Evolutionary conservation across 1,140 invertebrate genomes (phyloP).

Genomic region (Drosophila miranda): DNA sequence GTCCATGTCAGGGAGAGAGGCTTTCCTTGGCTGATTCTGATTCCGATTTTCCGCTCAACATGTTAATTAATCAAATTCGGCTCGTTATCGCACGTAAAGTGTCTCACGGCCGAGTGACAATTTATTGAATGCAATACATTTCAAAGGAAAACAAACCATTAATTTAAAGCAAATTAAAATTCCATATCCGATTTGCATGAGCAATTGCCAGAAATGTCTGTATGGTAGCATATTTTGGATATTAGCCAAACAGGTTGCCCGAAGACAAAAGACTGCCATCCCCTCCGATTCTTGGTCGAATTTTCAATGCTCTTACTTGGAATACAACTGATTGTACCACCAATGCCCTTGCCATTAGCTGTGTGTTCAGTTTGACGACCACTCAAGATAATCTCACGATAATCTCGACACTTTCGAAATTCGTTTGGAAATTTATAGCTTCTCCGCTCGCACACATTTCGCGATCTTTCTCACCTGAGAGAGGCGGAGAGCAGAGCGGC

Average conservation of each 20-base stretch:
- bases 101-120: constrained; percentile 61
- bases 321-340: too few relatives aligned
- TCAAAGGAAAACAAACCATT: constrained; percentile 23
- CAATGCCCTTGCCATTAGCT: too few relatives aligned
- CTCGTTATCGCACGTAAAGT: constrained; percentile 68
- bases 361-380: too few relatives aligned
- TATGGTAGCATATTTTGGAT: constrained; percentile 9
- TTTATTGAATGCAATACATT: constrained; percentile 69
- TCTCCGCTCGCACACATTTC: neutral
- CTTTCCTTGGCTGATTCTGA: constrained; percentile 17
- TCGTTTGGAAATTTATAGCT: too few relatives aligned
- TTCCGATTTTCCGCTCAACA: constrained; percentile 50
- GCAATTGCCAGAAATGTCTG: constrained; percentile 5
- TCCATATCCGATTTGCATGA: constrained; percentile 31
- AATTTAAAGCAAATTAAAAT: constrained; percentile 23
- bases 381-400: too few relatives aligned
- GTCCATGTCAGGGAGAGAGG: constrained; percentile 21
- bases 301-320: constrained; percentile 7
- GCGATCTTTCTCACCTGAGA: constrained; percentile 23
- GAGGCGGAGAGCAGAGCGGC: constrained; percentile 7
- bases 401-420: too few relatives aligned
- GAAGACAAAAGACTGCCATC: constrained; percentile 22
- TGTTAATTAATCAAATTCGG: constrained; percentile 69
- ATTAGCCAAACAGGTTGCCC: constrained; percentile 40
- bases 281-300: neutral